Base-by-base conservation (phyloP, 2,888 invertebrate species). In the Melanchra persicariae region DNA sequence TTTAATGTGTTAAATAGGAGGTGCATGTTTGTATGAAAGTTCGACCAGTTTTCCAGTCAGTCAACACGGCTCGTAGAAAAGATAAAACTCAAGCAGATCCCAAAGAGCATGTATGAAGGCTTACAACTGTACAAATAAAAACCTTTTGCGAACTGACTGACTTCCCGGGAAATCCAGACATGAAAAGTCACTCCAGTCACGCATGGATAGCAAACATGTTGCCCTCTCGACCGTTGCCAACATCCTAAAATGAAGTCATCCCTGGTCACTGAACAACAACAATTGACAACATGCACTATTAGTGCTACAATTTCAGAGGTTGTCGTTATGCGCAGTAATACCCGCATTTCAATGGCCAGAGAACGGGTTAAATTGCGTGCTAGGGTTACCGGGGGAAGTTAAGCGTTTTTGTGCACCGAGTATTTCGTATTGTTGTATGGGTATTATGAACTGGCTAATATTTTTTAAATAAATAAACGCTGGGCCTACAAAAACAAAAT, bases 281-380 rank as follows among this genome's bases (percentile, higher is more conserved):
- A 67, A 66, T 67, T 62, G 66, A 55, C 67, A 70, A 61, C 61
- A 64, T 47, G 34, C 63, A 65, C 52, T 62, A 78, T 70, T 74
- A 58, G 61, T 52, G 67, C 45, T 77, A 68, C 64, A 19, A 62
- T 70, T 72, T 64, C 51, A 55, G 54, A 40, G 55, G 49, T 59
- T 63, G 61, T 58, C 68, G 66, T 70, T 74, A 61, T 63, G 58
- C 51, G 40, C 67, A 26, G 59, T 68, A 68, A 82, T 70, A 65
- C 70, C 62, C 70, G 60, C 65, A 70, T 65, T 81, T 63, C 74
- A 78, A 67, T 80, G 74, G 74, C 59, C 70, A 79, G 55, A 47
- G 70, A 52, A 70, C 61, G 68, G 70, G 64, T 65, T 82, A 66
- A 82, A 82, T 77, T 52, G 65, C 61, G 61, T 52, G 24, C 10